Evolutionary conservation across 2,888 invertebrate species (phyloP), one percentile per base, ranked within the genome.

Genomic region (Sturmia bella): DNA sequence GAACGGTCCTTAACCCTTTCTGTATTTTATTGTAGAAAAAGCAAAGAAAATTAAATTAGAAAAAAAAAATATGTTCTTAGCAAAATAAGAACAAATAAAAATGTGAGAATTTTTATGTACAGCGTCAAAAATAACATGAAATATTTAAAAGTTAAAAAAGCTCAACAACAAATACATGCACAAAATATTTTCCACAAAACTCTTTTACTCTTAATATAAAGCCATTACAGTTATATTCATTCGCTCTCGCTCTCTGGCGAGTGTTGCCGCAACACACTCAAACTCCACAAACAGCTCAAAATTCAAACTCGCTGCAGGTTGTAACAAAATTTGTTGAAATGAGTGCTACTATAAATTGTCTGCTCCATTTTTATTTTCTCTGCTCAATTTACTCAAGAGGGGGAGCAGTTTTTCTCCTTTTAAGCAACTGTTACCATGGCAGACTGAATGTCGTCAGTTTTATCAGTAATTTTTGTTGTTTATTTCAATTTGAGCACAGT

Each of bases 1-100:
- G 32, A 75, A 66, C 69, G 82, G 82, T 82, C 82, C 74, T 82
- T 82, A 82, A 82, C 82, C 82, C 82, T 82, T 78, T 78, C 78
- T 78, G 74, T 64, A 56, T 52, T 45, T 37, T 39, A 69, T 68
- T 64, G 69, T 52, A 54, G 48, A 27, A 45, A 54, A 69, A 37
- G 13, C 41, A 59, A 43, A 52, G 19, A 17, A 6, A 48, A 54
- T 39, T 56, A 17, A 2, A 24, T 27, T n/a, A n/a, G n/a, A n/a
- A 24, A 6, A n/a, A 43, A n/a, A 11, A 39, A 21, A 41, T 27
- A n/a, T n/a, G n/a, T 37, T 13, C 32, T 11, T n/a, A 21, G 45
- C 9, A 64, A 66, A 70, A 45, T 52, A 68, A 56, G 12, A 6
- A 27, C n/a, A 19, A 50, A 59, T 24, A 48, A 45, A 57, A 37